phyloP scores from a whole-genome alignment of 2,113 vertebrate species.

The Artemisiospiza belli region DNA sequence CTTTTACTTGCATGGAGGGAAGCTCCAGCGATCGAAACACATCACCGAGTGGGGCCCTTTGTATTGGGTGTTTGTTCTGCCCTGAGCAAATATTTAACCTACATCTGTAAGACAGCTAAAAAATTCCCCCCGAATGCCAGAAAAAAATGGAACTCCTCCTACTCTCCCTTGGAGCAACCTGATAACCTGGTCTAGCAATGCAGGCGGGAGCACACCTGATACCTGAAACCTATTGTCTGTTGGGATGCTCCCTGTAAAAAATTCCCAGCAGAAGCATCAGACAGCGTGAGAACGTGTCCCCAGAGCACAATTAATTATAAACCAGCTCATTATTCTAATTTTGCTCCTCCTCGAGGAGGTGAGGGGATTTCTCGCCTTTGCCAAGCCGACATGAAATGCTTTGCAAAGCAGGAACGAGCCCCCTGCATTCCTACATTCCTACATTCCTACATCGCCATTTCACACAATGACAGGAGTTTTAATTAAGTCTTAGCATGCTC shows the following conservation, averaged over 20 bases:
- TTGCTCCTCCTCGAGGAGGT: background rate
- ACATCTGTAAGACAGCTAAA: background rate
- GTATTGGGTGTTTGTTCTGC: background rate
- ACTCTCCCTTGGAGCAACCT: background rate
- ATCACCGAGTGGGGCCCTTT: background rate
- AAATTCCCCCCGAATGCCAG: background rate
- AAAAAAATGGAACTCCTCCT: background rate
- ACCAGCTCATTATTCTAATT: background rate
- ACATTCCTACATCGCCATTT: background rate
- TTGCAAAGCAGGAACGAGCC: background rate
- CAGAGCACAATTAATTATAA: background rate
- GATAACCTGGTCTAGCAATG: background rate
- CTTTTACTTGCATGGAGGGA: background rate
- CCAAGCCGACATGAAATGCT: background rate
- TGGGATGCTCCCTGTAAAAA: background rate
- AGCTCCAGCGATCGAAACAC: background rate
- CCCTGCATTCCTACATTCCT: background rate
- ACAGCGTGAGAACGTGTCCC: background rate
- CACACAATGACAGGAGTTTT: background rate
- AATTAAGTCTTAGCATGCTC: background rate
- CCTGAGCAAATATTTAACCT: slow-evolving; percentile 38
- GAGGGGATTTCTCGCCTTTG: background rate
- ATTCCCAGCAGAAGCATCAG: background rate
- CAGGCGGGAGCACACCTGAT: background rate
- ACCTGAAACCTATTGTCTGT: background rate